Base-by-base conservation (phyloP, 2,888 invertebrate genomes). In the Orthonevra nobilis region DNA sequence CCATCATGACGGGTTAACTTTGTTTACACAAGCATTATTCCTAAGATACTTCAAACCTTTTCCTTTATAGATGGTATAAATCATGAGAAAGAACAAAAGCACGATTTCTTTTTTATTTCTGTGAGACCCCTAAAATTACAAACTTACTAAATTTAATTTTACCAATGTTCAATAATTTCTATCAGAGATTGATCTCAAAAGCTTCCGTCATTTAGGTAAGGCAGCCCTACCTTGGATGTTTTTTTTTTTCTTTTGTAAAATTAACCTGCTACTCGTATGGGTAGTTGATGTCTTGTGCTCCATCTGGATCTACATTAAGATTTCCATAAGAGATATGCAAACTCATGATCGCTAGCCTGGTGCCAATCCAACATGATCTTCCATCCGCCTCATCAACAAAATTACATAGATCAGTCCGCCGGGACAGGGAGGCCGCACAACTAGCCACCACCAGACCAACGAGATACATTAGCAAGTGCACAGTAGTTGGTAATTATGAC, bases 401-500 rank as follows among this genome's bases (percentile, higher is more conserved):
- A 79, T 79, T 79, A 79, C 73, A 79, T 60, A 60, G 73, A 79
- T 73, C 73, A 73, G 66, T 54, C 64, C 12, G 40, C 17, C 54
- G 40, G 40, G 61, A 60, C 58, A 58, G 10, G 30, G 30, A 42
- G 52, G 44, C 40, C 46, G 28, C 52, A 36, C 44, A 52, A 54
- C 26, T 10, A 4, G 23, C 28, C 19, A 32, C 66, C 46, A 26
- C 54, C 56, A 30, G 30, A 32, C 26, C 30, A 10, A n/a, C n/a
- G 9, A 60, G 52, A 10, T 46, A 61, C 66, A 79, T 79, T 79
- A 79, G 66, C 73, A 66, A 73, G 72, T 73, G 79, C 79, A 79
- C 79, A 79, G 79, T 79, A 79, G 79, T 79, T 79, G 73, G 79
- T 79, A 79, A 79, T 79, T 79, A 79, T 79, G 79, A 79, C 79